Evolutionary conservation across 2,113 vertebrate species (phyloP).

Genomic region (Dunckerocampus dactyliophorus): DNA sequence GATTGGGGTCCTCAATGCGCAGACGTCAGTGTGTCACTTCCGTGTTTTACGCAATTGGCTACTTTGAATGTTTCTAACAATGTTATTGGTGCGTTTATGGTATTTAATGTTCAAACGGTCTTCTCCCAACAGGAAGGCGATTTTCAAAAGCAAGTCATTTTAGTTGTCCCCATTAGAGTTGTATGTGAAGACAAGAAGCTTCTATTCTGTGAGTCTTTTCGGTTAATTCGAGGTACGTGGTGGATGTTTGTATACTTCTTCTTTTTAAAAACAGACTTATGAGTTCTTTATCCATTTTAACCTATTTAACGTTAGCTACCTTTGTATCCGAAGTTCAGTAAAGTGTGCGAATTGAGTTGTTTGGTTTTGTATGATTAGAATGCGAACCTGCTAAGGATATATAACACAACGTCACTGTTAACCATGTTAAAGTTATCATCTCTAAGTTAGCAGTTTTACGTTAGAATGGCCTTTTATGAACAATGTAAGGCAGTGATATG

Average conservation of each 20-base stretch:
- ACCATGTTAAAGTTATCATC: too few species aligned
- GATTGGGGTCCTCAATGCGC: background rate
- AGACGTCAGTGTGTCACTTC: conserved; percentile 9
- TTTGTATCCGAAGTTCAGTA: background rate
- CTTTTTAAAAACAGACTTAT: background rate
- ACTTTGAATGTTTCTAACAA: conserved; percentile 15
- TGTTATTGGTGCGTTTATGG: conserved; percentile 59
- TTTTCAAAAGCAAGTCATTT: conserved; percentile 15
- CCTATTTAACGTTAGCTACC: background rate
- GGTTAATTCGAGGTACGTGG: conserved; percentile 40
- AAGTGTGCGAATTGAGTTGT: too few species aligned
- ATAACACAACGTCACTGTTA: background rate
- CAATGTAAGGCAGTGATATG: background rate
- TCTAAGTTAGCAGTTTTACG: background rate
- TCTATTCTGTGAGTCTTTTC: background rate
- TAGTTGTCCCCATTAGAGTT: fast-evolving
- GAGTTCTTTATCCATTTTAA: background rate
- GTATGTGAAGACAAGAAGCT: background rate
- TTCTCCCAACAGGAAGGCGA: background rate
- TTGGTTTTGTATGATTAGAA: too few species aligned
- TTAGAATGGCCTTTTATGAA: background rate
- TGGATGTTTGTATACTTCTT: background rate
- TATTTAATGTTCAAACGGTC: conserved; percentile 71
- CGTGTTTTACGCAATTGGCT: conserved; percentile 46
- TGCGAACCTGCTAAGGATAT: too few species aligned